Conservation (phyloP, 2,888 invertebrate species). For the Sarcophaga rosellei region DNA sequence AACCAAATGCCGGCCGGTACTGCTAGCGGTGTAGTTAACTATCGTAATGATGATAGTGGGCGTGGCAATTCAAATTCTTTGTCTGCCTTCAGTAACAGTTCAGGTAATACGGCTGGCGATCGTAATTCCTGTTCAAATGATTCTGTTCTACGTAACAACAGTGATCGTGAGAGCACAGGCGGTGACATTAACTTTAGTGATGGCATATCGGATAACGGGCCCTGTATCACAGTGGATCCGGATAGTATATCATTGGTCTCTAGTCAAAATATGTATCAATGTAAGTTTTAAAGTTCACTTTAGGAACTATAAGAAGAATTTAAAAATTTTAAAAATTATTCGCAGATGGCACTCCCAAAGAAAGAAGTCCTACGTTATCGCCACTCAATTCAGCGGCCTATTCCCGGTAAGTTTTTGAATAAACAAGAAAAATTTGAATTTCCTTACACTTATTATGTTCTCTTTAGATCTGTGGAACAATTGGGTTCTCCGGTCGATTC, state of each 20-base stretch:
- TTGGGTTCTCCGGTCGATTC: slow-evolving; percentile 89
- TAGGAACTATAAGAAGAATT: not conserved
- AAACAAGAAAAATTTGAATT: not conserved
- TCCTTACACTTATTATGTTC: not conserved
- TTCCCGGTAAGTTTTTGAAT: slow-evolving; percentile 82
- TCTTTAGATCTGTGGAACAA: slow-evolving; percentile 86
- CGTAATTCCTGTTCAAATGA: slow-evolving; percentile 93
- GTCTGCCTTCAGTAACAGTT: slow-evolving; percentile 79
- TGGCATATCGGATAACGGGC: slow-evolving; percentile 83
- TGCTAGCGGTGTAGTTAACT: slow-evolving; percentile 75
- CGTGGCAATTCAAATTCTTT: slow-evolving; percentile 88
- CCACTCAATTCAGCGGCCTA: slow-evolving; percentile 90
- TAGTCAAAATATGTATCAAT: slow-evolving; percentile 82
- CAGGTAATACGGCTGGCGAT: slow-evolving; percentile 84
- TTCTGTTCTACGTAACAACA: slow-evolving; percentile 90
- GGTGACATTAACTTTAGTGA: slow-evolving; percentile 90
- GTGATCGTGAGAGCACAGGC: slow-evolving; percentile 90
- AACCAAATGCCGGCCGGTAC: slow-evolving; percentile 74
- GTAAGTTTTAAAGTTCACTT: slow-evolving; percentile 73
- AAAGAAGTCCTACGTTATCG: slow-evolving; percentile 91
- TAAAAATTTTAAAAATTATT: not conserved
- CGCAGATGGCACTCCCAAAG: slow-evolving; percentile 88
- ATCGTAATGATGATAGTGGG: slow-evolving; percentile 87
- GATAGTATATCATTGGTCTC: slow-evolving; percentile 81
- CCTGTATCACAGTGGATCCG: slow-evolving; percentile 81